Conservation (phyloP, 2,888 invertebrate species). For the Calliphora vomitoria region DNA sequence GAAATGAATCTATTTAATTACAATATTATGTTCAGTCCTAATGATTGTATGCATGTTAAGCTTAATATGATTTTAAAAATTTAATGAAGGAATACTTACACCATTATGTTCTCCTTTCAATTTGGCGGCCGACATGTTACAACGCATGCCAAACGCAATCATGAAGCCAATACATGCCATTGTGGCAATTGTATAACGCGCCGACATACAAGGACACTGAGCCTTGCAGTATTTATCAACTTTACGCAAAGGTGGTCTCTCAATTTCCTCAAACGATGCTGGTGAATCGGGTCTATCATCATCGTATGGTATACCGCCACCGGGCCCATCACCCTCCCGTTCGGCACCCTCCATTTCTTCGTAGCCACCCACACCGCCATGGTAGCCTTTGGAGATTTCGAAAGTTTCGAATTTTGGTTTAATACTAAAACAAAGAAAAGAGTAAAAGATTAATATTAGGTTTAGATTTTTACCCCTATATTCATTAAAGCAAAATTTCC, state of each 20-base stretch:
- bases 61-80: conserved; percentile 25
- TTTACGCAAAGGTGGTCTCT: conserved; percentile 92
- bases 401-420: conserved; percentile 81
- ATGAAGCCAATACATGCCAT: conserved; percentile 95
- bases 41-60: not conserved
- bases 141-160: conserved; percentile 98
- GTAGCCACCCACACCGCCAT: conserved; percentile 82
- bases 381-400: conserved; percentile 83
- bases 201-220: conserved; percentile 92
- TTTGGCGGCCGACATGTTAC: conserved; percentile 99
- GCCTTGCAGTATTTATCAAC: conserved; percentile 95
- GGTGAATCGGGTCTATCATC: conserved; percentile 88
- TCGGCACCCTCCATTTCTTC: conserved; percentile 83
- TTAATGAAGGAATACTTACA: conserved; percentile 84
- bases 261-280: conserved; percentile 92
- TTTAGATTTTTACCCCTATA: no score
- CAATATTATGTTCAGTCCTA: not conserved
- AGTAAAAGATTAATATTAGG: not conserved
- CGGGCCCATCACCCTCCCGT: conserved; percentile 81
- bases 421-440: conserved; percentile 74
- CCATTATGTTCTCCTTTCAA: conserved; percentile 89
- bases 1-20: conserved; percentile 70
- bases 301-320: conserved; percentile 80
- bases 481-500: no score
- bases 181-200: conserved; percentile 94